Conservation (phyloP, 2,113 vertebrate genomes). For the Pao palembangensis region DNA sequence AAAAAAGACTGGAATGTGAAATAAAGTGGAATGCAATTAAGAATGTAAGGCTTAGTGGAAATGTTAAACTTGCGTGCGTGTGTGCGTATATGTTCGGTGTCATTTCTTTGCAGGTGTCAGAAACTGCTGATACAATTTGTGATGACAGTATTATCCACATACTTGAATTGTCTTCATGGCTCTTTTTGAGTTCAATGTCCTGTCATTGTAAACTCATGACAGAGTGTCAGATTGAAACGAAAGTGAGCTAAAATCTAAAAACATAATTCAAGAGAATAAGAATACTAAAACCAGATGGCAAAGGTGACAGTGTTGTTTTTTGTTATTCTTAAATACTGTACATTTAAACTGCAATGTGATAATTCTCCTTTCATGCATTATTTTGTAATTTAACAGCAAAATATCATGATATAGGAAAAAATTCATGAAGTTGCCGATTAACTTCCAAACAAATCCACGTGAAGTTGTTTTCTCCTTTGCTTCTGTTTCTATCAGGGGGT, state of each 20-base stretch:
- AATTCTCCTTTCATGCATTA: neutral
- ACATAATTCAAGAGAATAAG: neutral
- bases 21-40: no score
- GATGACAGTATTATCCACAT: no score
- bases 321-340: neutral
- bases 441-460: neutral
- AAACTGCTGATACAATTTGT: no score
- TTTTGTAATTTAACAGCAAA: neutral
- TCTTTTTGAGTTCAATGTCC: no score
- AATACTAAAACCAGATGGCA: neutral
- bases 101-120: no score
- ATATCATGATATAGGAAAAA: neutral
- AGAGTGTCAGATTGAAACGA: neutral
- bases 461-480: constrained; percentile 1
- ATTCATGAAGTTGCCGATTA: neutral
- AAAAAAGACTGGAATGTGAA: no score
- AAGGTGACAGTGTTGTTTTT: neutral
- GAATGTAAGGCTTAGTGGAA: no score
- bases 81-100: no score
- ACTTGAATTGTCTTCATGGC: no score
- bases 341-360: no score
- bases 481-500: constrained; percentile 35
- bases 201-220: no score
- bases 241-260: neutral
- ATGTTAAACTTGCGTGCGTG: no score